Evolutionary conservation across 2,888 invertebrate species (phyloP).

Genomic region (Rosalia funebris): DNA sequence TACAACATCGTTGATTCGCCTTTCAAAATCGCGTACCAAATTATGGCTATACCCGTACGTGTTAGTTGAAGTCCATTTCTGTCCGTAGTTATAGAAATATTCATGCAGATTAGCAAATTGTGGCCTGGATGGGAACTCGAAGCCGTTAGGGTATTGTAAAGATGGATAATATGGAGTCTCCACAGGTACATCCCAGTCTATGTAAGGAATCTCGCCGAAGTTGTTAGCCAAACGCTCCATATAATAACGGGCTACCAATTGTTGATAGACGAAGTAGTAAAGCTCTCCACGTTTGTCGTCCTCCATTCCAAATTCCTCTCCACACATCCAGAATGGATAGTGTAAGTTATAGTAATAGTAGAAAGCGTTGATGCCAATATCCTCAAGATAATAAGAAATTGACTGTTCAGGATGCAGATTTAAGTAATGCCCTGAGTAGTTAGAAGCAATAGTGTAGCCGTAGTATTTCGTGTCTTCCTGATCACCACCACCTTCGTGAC

Average conservation of each 20-base stretch:
- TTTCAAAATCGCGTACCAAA: conserved; percentile 63
- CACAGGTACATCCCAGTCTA: conserved; percentile 67
- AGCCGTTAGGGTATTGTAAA: conserved; percentile 72
- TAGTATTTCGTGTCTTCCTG: conserved; percentile 47
- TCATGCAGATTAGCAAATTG: conserved; percentile 67
- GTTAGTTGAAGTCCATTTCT: conserved; percentile 54
- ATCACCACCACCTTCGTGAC: neutral
- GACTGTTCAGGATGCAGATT: conserved; percentile 68
- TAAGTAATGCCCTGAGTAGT: conserved; percentile 70
- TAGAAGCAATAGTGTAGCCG: conserved; percentile 70
- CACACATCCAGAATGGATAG: conserved; percentile 74
- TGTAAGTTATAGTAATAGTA: conserved; percentile 72
- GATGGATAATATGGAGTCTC: conserved; percentile 73
- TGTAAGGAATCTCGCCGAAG: conserved; percentile 72
- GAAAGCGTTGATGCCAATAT: conserved; percentile 73
- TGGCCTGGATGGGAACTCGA: conserved; percentile 73
- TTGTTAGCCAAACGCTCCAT: conserved; percentile 79
- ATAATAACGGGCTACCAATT: conserved; percentile 77
- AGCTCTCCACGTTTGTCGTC: conserved; percentile 73
- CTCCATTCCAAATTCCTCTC: conserved; percentile 61
- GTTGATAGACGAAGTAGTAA: conserved; percentile 74
- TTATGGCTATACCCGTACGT: conserved; percentile 67
- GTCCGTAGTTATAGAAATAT: conserved; percentile 58
- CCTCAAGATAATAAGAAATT: conserved; percentile 78
- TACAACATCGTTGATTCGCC: conserved; percentile 69